phyloP scores from a whole-genome alignment of 1,140 invertebrate species.

The Psix sp. region DNA sequence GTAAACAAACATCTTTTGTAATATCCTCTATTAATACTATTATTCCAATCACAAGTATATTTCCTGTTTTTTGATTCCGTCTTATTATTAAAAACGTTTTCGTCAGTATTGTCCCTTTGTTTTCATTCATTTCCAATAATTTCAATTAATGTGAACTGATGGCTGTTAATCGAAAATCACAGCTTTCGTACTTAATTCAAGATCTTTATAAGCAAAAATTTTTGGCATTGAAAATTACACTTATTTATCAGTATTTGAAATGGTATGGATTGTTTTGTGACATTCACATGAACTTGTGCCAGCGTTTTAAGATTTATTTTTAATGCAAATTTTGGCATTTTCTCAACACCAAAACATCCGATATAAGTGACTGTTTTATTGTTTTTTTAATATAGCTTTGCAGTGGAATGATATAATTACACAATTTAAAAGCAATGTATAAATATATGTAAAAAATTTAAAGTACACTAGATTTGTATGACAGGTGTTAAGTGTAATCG shows the following conservation, averaged over 20 bases:
- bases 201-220: constrained; percentile 7
- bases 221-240: not conserved
- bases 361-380: not conserved
- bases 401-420: no score
- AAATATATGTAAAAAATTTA: not conserved
- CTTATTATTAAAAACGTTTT: not conserved
- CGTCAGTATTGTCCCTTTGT: not conserved
- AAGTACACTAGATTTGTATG: constrained; percentile 3
- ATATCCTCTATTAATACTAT: not conserved
- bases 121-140: not conserved
- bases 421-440: no score
- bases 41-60: not conserved
- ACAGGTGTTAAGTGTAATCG: constrained; percentile 1
- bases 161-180: constrained; percentile 3
- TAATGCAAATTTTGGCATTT: constrained; percentile 11
- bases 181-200: constrained; percentile 3
- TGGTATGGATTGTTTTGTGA: not conserved
- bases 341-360: constrained; percentile 14
- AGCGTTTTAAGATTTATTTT: not conserved
- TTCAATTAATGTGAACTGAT: constrained; percentile 1
- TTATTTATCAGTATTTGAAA: not conserved
- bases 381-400: no score
- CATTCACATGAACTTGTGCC: not conserved
- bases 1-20: constrained; percentile 32
- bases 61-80: not conserved